Percentiles rank a stretch among this genome's conserved stretches.
These are phyloP conservation scores for Bergia sp. DNA, from an alignment of 92 coral and sea anemone species.

Conservation along the genomic window DNA sequence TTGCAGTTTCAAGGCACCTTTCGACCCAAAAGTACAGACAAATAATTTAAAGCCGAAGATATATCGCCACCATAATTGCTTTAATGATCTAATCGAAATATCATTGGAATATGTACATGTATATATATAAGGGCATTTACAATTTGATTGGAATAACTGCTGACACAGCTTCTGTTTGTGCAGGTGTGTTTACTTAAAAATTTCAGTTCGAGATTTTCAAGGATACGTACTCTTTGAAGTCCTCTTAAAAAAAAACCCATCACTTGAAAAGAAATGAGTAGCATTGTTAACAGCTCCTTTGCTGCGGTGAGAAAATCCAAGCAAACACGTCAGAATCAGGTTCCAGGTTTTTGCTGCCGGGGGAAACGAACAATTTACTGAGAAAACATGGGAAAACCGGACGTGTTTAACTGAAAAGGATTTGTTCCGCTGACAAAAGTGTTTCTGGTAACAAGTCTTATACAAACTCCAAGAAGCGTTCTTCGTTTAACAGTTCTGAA, in stretches of 20 bases:
- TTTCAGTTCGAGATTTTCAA: not conserved
- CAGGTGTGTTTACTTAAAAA: conserved; percentile 16
- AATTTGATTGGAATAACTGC: conserved; percentile 14
- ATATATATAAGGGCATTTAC: not conserved
- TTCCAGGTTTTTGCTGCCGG: not conserved
- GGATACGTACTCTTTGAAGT: not conserved
- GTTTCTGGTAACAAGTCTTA: not conserved
- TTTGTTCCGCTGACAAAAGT: not conserved
- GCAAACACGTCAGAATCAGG: not conserved
- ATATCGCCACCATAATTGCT: not conserved
- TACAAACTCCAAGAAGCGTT: not conserved
- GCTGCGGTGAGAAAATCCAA: not conserved
- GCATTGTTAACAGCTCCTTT: not conserved
- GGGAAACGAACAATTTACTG: not conserved
- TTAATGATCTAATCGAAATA: not conserved
- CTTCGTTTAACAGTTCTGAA: not conserved
- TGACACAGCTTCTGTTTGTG: not conserved
- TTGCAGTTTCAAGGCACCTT: not conserved
- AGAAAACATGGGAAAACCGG: not conserved
- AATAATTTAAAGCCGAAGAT: not conserved
- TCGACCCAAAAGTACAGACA: not conserved
- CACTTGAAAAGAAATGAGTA: not conserved
- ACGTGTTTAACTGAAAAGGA: not conserved
- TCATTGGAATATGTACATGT: not conserved
- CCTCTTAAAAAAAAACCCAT: not conserved